These are phyloP conservation scores for Drosophila sulfurigaster DNA, from an alignment of 1,140 invertebrate genomes.

Conservation along the genomic window DNA sequence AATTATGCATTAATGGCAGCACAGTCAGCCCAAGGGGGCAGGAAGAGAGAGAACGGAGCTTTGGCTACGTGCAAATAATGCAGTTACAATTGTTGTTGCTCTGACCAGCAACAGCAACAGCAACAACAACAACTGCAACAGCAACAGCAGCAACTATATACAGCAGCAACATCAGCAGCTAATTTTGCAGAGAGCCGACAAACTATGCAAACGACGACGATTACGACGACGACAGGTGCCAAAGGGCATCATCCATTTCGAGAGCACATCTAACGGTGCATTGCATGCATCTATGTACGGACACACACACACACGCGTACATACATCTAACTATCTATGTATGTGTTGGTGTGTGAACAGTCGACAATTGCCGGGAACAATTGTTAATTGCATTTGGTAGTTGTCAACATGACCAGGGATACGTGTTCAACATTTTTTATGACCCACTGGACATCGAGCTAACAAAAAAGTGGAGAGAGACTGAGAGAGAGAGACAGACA, in stretches of 20 bases:
- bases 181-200: conserved; percentile 60
- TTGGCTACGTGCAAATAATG: conserved; percentile 72
- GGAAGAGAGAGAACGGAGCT: neutral
- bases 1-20: conserved; percentile 82
- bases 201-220: conserved; percentile 72
- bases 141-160: neutral
- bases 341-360: conserved; percentile 26
- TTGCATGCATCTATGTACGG: neutral
- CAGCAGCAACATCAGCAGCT: conserved; percentile 38
- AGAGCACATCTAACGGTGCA: conserved; percentile 63
- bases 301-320: neutral
- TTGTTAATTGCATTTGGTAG: conserved; percentile 84
- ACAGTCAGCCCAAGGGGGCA: neutral
- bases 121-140: conserved; percentile 11
- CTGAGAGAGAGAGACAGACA: neutral
- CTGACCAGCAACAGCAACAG: conserved; percentile 10
- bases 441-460: conserved; percentile 11
- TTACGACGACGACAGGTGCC: conserved; percentile 77
- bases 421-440: conserved; percentile 61
- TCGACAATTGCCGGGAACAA: conserved; percentile 66
- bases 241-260: conserved; percentile 71
- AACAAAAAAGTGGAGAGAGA: neutral
- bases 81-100: conserved; percentile 68
- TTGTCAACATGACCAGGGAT: conserved; percentile 74
- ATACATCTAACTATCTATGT: conserved; percentile 1